These are phyloP conservation scores for Silurus aristotelis DNA, from an alignment of 2,797 vertebrate genomes.

Conservation along the genomic window DNA sequence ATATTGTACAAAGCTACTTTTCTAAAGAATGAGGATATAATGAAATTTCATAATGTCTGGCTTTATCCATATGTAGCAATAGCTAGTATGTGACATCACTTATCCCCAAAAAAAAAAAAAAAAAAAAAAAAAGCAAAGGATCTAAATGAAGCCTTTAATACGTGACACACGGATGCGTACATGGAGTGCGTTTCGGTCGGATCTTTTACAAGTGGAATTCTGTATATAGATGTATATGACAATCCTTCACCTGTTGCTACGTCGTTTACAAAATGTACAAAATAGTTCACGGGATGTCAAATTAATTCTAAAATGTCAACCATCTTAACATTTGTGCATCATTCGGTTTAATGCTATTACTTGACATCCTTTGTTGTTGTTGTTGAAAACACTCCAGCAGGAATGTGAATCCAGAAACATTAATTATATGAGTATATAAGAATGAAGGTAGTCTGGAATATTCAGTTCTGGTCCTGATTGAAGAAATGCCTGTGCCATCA, in stretches of 20 bases:
- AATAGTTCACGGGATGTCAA: not conserved
- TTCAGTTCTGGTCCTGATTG: not conserved
- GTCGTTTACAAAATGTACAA: conserved; percentile 13
- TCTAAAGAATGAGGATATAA: conserved; percentile 14
- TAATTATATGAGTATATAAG: not conserved
- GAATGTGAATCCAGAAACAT: conserved; percentile 7
- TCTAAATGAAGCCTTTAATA: conserved; percentile 20
- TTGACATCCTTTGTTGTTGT: not conserved
- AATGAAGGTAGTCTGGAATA: not conserved
- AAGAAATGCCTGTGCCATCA: conserved; percentile 12
- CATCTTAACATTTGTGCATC: not conserved
- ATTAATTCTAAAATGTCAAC: not conserved
- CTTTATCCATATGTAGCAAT: not conserved
- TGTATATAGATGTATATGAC: not conserved
- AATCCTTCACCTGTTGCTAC: conserved; percentile 6
- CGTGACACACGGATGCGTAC: not conserved
- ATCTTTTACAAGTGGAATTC: conserved; percentile 1
- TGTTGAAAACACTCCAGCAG: not conserved
- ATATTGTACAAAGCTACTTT: not conserved
- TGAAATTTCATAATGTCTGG: not conserved
- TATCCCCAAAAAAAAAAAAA: not conserved
- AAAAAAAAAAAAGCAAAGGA: conserved; percentile 1
- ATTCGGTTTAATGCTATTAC: conserved; percentile 42
- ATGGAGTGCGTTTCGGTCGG: too few species aligned
- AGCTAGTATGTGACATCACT: not conserved